Conservation (phyloP, 2,797 vertebrate genomes). For the Spinus pinus region DNA sequence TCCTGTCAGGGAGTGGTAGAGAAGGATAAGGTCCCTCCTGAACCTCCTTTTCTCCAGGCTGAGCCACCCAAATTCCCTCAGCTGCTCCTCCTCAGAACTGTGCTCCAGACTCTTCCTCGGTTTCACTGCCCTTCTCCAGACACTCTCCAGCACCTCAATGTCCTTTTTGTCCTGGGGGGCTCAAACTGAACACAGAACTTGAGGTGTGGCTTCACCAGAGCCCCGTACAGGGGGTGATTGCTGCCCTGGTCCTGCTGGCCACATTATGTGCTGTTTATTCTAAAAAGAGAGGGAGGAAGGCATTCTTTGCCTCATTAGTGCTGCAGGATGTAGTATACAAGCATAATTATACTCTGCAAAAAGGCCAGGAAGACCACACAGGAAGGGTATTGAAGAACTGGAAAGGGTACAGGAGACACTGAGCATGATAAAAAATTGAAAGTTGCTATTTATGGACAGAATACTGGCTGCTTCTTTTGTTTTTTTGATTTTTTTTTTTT, state of each 20-base stretch:
- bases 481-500: too few species aligned
- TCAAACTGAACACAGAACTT: background rate
- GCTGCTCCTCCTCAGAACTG: background rate
- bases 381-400: conserved; percentile 46
- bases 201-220: background rate
- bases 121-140: background rate
- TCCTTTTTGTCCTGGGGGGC: background rate
- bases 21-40: background rate
- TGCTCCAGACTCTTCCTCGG: background rate
- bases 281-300: background rate
- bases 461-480: background rate
- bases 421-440: background rate
- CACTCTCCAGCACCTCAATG: background rate
- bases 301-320: conserved; percentile 50
- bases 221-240: accelerated
- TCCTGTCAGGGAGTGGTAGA: background rate
- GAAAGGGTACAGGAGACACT: conserved; percentile 14
- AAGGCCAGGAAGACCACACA: conserved; percentile 58
- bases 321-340: conserved; percentile 38
- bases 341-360: conserved; percentile 15
- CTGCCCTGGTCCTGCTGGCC: background rate
- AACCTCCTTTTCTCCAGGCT: background rate
- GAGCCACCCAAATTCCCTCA: background rate
- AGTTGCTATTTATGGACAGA: conserved; percentile 11
- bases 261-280: background rate